Percentiles rank a stretch among this genome's conserved stretches.
phyloP scores from a whole-genome alignment of 2,888 invertebrate genomes.

The Caenorhabditis sp. region DNA sequence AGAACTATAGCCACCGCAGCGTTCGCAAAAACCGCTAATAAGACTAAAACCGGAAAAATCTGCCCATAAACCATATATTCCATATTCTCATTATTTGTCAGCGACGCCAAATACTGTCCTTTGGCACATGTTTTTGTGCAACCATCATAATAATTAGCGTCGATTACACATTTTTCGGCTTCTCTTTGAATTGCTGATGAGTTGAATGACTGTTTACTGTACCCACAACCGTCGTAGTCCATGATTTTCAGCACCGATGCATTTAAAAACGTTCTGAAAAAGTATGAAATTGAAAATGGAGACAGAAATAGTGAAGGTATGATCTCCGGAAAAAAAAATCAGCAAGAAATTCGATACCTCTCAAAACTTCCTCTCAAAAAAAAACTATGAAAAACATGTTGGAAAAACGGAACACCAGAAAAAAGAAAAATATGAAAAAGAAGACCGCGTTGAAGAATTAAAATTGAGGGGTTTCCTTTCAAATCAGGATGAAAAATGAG shows the following conservation, averaged over 20 bases:
- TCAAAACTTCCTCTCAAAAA: no score
- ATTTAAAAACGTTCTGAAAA: background rate
- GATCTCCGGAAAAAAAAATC: no score
- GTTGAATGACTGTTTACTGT: background rate
- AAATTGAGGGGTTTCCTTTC: background rate
- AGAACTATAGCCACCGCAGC: conserved; percentile 88
- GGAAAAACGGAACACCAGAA: background rate
- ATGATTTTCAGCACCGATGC: background rate
- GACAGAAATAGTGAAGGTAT: no score
- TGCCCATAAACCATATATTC: conserved; percentile 49
- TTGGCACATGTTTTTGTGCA: conserved; percentile 30
- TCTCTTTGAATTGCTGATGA: conserved; percentile 3
- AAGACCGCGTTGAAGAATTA: background rate
- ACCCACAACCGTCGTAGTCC: background rate
- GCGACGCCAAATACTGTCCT: conserved; percentile 23
- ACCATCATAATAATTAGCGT: conserved; percentile 36
- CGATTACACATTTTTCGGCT: conserved; percentile 12
- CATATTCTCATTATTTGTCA: conserved; percentile 35
- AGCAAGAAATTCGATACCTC: no score
- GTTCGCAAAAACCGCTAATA: conserved; percentile 88
- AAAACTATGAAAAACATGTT: no score
- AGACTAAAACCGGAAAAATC: conserved; percentile 79
- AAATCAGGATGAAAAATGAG: background rate
- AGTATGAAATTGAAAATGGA: no score
- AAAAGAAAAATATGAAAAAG: background rate